These are phyloP conservation scores for Elaphurus davidianus DNA, from an alignment of 2,113 vertebrate genomes.

Conservation along the genomic window DNA sequence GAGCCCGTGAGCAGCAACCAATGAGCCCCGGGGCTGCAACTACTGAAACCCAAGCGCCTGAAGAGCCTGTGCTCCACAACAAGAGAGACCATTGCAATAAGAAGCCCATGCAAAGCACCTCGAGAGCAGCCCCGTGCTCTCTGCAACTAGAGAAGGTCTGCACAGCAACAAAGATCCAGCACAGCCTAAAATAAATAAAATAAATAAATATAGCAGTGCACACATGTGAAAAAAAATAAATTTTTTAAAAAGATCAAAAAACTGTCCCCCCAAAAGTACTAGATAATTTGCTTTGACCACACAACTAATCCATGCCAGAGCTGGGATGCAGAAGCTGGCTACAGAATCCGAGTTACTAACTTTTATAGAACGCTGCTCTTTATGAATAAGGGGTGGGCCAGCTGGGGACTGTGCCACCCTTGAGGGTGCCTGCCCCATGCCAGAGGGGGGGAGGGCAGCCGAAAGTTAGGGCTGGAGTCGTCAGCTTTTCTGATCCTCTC, in stretches of 20 bases:
- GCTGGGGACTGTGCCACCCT: not conserved
- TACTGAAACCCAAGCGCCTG: not conserved
- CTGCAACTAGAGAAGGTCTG: not conserved
- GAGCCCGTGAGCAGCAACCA: not conserved
- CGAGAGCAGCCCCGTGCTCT: not conserved
- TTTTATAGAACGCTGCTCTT: not conserved
- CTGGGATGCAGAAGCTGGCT: not conserved
- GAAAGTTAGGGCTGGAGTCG: not conserved
- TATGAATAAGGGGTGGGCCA: not conserved
- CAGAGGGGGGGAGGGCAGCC: not conserved
- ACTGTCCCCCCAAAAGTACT: not conserved
- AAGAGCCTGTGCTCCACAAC: not conserved
- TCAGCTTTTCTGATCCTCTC: not conserved
- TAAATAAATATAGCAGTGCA: not conserved
- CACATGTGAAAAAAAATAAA: not conserved
- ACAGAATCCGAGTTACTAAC: not conserved
- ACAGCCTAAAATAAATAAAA: not conserved
- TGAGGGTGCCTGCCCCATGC: not conserved
- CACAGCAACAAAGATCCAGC: not conserved
- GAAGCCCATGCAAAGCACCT: not conserved
- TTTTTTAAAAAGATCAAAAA: not conserved
- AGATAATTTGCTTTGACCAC: not conserved
- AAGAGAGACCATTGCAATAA: rapidly evolving
- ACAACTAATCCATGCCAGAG: not conserved
- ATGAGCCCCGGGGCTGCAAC: not conserved